phyloP scores from a whole-genome alignment of 2,113 vertebrate genomes.

The Hucho hucho region DNA sequence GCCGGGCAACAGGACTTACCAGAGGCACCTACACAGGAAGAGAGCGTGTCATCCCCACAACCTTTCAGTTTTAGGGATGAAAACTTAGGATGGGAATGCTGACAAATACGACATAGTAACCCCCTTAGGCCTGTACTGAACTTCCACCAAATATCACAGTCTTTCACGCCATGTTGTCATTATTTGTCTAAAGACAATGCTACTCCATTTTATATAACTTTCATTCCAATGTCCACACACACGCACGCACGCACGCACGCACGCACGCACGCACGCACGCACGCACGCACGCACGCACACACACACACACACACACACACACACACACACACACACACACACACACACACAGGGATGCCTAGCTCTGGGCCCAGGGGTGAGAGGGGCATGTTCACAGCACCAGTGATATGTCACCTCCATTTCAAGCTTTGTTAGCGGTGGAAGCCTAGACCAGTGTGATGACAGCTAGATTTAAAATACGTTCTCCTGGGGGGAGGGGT shows the following conservation, averaged over 20 bases:
- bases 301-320: background rate
- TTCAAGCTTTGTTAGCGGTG: slow-evolving; percentile 62
- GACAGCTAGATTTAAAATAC: slow-evolving; percentile 68
- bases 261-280: background rate
- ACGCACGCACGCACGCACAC: background rate
- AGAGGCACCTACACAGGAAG: background rate
- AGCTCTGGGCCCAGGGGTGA: slow-evolving; percentile 9
- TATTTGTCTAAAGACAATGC: background rate
- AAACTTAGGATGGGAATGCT: background rate
- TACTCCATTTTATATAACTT: background rate
- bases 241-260: background rate
- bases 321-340: background rate
- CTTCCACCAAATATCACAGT: background rate
- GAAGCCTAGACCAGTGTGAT: slow-evolving; percentile 50
- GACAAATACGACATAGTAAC: background rate
- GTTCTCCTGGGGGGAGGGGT: slow-evolving; percentile 56
- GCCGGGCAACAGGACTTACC: background rate
- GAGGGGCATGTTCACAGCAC: slow-evolving; percentile 37
- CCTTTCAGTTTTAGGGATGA: background rate
- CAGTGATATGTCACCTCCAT: slow-evolving; percentile 43
- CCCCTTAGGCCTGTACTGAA: background rate
- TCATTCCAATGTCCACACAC: background rate
- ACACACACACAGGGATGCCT: background rate
- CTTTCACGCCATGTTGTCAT: background rate
- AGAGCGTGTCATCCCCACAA: slow-evolving; percentile 42